A percentile compares a stretch with the other conserved stretches of the same genome.
phyloP scores from a whole-genome alignment of 2,888 invertebrate species.

The Lathronympha strigana region DNA sequence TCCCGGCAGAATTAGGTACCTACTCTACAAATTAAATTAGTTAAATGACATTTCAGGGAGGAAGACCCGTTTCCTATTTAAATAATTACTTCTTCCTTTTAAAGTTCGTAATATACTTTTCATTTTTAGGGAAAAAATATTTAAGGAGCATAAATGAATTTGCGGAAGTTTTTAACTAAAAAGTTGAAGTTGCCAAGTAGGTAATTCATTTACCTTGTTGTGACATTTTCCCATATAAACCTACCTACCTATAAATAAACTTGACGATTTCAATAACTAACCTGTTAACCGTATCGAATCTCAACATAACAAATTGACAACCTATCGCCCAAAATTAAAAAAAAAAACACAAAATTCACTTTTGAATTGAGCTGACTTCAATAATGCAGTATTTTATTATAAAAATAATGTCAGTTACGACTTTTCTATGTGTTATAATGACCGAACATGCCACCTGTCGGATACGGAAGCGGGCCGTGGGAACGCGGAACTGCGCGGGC shows the following conservation, averaged over 20 bases:
- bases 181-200: too few species aligned
- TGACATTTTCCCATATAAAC: neutral
- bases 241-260: neutral
- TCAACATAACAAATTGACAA: constrained; percentile 5
- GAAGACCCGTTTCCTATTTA: constrained; percentile 7
- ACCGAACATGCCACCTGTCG: constrained; percentile 51
- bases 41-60: constrained; percentile 9
- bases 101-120: too few species aligned
- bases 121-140: too few species aligned
- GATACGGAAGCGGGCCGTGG: constrained; percentile 58
- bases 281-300: constrained; percentile 12
- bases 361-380: neutral
- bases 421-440: neutral
- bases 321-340: neutral
- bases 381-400: neutral
- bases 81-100: neutral
- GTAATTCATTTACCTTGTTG: neutral
- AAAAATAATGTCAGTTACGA: neutral
- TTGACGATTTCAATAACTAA: neutral
- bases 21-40: constrained; percentile 8
- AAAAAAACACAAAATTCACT: constrained; percentile 1
- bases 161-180: too few species aligned
- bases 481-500: constrained; percentile 51
- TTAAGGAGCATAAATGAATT: neutral
- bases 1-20: constrained; percentile 6